Base-by-base conservation (phyloP, 2,797 vertebrate species). In the Valencia hispanica region DNA sequence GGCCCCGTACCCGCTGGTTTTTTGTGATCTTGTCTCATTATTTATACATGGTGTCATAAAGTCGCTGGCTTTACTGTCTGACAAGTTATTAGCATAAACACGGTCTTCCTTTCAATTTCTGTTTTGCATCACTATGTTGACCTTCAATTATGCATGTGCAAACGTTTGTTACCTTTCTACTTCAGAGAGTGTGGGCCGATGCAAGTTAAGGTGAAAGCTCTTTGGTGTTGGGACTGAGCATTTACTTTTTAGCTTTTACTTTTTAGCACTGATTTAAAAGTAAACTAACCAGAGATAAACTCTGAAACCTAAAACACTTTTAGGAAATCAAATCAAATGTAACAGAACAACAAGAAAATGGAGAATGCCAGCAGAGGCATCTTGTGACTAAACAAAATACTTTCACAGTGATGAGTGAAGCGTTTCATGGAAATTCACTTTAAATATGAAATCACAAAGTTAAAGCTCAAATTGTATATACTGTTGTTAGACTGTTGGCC, bases 11-110 rank as follows among this genome's bases (percentile, higher is more conserved):
- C 51, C 59, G 34, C 80, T 85, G 88, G 86, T 85, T 89, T 81
- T 88, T 82, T 84, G 83, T 73, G 43, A 88, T 86, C 79, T 70
- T 88, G 88, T 92, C 91, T 91, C 91, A 94, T 95, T 85, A 94
- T 81, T 95, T 92, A 94, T 94, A 83, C 84, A 95, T 94, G 91
- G 89, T 91, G 91, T 93, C 91, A 92, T 87, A 86, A 92, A 94
- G 82, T 89, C 45, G 22, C 78, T 55, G 79, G 73, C 87, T 87
- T 80, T 89, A 76, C 88, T 87, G 85, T 87, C 91, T 94, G 93
- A 93, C 92, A 93, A 92, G 80, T 84, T 93, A 95, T 95, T 95
- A 94, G 89, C 93, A 95, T 95, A 91, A 95, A 95, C 94, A 95
- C 80, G 83, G 87, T 92, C 89, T 91, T 90, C 89, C 93, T 95